phyloP scores from a whole-genome alignment of 2,113 vertebrate species.

The Callorhinus ursinus region DNA sequence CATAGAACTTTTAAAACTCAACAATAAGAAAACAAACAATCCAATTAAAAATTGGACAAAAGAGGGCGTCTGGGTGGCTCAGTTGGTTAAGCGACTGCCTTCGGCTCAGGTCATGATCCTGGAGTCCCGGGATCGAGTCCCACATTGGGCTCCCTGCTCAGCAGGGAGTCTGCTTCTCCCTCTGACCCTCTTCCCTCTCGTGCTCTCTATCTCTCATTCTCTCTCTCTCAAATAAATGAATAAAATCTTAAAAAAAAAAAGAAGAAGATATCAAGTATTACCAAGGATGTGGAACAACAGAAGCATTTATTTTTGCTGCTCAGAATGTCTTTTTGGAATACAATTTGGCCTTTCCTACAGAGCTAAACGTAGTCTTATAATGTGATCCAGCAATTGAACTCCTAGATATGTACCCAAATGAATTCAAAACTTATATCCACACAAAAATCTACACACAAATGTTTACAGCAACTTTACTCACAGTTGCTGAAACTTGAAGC shows the following conservation, averaged over 20 bases:
- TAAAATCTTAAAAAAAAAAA: too few species aligned
- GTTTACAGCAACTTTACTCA: not conserved
- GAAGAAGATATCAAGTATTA: not conserved
- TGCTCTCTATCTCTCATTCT: too few species aligned
- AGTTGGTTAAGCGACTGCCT: too few species aligned
- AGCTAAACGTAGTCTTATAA: not conserved
- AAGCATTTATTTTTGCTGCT: not conserved
- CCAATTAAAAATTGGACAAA: not conserved
- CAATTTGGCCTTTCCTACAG: not conserved
- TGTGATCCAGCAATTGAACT: not conserved
- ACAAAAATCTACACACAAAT: not conserved
- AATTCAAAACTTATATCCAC: not conserved
- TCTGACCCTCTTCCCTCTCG: too few species aligned
- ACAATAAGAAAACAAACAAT: not conserved
- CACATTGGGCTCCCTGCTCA: too few species aligned
- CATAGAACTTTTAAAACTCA: not conserved
- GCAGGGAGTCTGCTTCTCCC: too few species aligned
- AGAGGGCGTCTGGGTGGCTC: not conserved
- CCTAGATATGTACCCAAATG: not conserved
- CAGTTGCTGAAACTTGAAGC: not conserved
- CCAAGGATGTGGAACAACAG: not conserved
- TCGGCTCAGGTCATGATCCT: too few species aligned
- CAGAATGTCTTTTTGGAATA: not conserved
- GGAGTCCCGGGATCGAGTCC: too few species aligned
- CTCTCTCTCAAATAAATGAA: too few species aligned